A percentile compares a stretch with the other conserved stretches of the same genome.
phyloP scores from a whole-genome alignment of 1,140 invertebrate genomes.

The Pachyrhynchus sulphureomaculatus region DNA sequence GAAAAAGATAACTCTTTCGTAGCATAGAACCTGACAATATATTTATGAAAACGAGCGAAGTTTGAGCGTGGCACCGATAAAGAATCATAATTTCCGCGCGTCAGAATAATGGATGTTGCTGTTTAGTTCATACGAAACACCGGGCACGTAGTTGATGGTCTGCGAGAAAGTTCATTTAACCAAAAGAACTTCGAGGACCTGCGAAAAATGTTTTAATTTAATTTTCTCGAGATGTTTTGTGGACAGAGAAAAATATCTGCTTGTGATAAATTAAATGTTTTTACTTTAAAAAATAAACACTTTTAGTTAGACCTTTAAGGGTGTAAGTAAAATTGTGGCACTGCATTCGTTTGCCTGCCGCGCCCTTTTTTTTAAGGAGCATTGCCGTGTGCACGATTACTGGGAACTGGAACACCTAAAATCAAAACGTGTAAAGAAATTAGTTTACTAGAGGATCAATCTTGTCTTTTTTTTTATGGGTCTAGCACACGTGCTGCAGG shows the following conservation, averaged over 20 bases:
- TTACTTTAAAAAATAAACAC: too few relatives aligned
- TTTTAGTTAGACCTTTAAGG: too few relatives aligned
- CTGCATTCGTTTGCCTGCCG: too few relatives aligned
- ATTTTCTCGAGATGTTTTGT: slow-evolving; percentile 13
- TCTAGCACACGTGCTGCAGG: too few relatives aligned
- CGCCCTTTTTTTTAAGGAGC: too few relatives aligned
- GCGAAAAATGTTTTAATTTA: slow-evolving; percentile 24
- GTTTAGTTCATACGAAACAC: slow-evolving; percentile 38
- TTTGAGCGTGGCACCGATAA: slow-evolving; percentile 35
- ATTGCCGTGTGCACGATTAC: too few relatives aligned
- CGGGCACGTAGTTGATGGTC: slow-evolving; percentile 31
- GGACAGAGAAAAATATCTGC: not conserved
- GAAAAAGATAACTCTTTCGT: not conserved
- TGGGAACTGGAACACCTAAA: too few relatives aligned
- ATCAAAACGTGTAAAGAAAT: too few relatives aligned
- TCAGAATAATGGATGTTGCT: slow-evolving; percentile 43
- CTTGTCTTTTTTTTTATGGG: too few relatives aligned
- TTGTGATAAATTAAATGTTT: not conserved
- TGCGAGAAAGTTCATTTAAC: slow-evolving; percentile 27
- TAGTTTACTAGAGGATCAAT: too few relatives aligned
- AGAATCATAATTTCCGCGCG: slow-evolving; percentile 42
- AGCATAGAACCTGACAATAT: slow-evolving; percentile 9
- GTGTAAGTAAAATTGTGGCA: too few relatives aligned
- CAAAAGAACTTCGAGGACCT: slow-evolving; percentile 13
- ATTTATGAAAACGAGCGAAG: slow-evolving; percentile 28